Percentiles rank a stretch among this genome's conserved stretches.
Conservation (phyloP, 1,140 invertebrate species). For the Platyscapa corneri region DNA sequence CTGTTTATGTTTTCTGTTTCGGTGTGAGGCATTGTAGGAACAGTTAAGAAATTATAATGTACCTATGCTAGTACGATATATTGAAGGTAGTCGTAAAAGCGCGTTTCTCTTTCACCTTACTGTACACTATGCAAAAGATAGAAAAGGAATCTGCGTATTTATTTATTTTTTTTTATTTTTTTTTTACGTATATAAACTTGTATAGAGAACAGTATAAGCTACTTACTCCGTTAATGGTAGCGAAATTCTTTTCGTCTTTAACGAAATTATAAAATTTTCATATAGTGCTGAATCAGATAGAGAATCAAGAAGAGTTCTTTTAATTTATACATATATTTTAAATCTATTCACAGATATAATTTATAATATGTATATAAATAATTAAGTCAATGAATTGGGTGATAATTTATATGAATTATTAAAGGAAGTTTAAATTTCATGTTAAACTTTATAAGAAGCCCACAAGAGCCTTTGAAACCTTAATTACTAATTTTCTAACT, state of each 20-base stretch:
- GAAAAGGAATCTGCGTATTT: background rate
- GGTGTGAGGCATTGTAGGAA: slow-evolving; percentile 57
- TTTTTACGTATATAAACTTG: too few species aligned
- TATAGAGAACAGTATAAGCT: too few species aligned
- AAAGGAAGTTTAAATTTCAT: background rate
- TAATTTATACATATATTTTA: background rate
- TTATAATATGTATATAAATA: background rate
- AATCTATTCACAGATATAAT: background rate
- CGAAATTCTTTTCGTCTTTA: background rate
- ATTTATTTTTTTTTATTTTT: background rate
- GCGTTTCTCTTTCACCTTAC: background rate
- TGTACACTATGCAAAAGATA: background rate
- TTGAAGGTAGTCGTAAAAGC: background rate
- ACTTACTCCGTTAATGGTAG: background rate
- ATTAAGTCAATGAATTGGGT: background rate
- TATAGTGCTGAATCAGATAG: background rate
- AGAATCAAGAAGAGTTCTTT: background rate
- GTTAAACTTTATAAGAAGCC: slow-evolving; percentile 26
- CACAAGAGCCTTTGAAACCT: background rate
- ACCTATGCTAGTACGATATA: background rate
- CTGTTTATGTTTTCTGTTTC: too few species aligned
- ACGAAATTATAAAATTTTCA: background rate
- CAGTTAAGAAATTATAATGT: slow-evolving; percentile 59
- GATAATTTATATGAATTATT: background rate
- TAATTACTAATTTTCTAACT: slow-evolving; percentile 4